Conservation (phyloP, 2,888 invertebrate species). For the Eledone cirrhosa region DNA sequence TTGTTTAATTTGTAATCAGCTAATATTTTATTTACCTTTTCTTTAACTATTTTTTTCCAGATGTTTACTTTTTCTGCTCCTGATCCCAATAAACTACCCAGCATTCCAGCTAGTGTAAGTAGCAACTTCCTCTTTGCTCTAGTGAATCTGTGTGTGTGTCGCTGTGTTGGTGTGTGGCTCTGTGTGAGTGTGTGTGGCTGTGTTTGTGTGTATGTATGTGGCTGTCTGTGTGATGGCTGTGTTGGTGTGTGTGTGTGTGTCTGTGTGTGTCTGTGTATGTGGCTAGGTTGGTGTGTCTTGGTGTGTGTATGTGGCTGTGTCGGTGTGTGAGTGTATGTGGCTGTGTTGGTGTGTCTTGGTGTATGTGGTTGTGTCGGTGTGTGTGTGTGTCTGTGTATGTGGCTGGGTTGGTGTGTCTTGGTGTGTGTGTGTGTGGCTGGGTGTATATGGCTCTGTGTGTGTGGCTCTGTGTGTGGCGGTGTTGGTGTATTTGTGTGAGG, state of each 20-base stretch:
- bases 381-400: background rate
- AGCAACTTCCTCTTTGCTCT: background rate
- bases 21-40: background rate
- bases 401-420: background rate
- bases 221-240: background rate
- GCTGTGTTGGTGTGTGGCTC: background rate
- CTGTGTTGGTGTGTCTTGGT: background rate
- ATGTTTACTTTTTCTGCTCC: constrained; percentile 83
- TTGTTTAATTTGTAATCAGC: background rate
- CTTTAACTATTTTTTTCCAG: constrained; percentile 72
- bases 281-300: background rate
- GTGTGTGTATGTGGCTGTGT: background rate
- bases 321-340: background rate
- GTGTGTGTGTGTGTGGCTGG: background rate
- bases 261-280: background rate
- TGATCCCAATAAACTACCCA: constrained; percentile 84
- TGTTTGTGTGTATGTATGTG: background rate
- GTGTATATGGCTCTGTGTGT: background rate
- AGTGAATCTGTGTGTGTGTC: background rate
- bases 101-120: constrained; percentile 89
- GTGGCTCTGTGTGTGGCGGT: background rate
- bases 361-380: background rate
- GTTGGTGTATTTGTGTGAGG: too few relatives aligned
- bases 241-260: background rate
- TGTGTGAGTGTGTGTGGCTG: background rate